Conservation (phyloP, 2,888 invertebrate genomes). For the Andrena fulva region DNA sequence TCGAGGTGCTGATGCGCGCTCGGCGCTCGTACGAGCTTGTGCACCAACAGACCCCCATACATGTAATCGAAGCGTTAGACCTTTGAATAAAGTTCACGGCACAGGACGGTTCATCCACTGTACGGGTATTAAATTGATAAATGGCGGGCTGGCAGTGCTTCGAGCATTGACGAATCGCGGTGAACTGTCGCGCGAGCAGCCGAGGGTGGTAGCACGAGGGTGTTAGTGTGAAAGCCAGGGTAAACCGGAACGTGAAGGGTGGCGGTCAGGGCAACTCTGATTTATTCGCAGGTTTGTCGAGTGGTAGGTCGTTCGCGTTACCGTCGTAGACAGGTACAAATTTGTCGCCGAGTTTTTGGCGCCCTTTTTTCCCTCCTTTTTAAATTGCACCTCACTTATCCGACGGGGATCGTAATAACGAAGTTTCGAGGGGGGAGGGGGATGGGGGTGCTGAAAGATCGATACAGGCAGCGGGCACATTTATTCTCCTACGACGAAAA, state of each 20-base stretch:
- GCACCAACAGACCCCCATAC: constrained; percentile 9
- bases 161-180: constrained; percentile 75
- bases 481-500: background rate
- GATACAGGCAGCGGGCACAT: constrained; percentile 11
- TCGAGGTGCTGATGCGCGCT: too few relatives aligned
- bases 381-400: constrained; percentile 38
- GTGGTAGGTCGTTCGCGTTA: constrained; percentile 49
- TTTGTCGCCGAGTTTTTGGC: constrained; percentile 41
- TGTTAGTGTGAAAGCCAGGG: constrained; percentile 58
- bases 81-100: constrained; percentile 34
- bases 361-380: constrained; percentile 27
- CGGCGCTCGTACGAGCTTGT: background rate
- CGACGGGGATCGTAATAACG: constrained; percentile 22
- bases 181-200: constrained; percentile 55
- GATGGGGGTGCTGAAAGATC: constrained; percentile 16
- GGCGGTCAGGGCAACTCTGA: constrained; percentile 60
- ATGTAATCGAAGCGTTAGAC: constrained; percentile 32
- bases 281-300: constrained; percentile 61
- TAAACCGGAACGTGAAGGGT: constrained; percentile 64
- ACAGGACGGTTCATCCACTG: constrained; percentile 62
- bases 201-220: constrained; percentile 30
- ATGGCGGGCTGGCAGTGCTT: constrained; percentile 69
- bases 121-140: constrained; percentile 76
- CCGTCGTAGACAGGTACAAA: constrained; percentile 55
- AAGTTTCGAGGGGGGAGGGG: background rate